Percentiles rank a stretch among this genome's conserved stretches.
These are phyloP conservation scores for Pycnonotus jocosus DNA, from an alignment of 2,113 vertebrate genomes.

Conservation along the genomic window DNA sequence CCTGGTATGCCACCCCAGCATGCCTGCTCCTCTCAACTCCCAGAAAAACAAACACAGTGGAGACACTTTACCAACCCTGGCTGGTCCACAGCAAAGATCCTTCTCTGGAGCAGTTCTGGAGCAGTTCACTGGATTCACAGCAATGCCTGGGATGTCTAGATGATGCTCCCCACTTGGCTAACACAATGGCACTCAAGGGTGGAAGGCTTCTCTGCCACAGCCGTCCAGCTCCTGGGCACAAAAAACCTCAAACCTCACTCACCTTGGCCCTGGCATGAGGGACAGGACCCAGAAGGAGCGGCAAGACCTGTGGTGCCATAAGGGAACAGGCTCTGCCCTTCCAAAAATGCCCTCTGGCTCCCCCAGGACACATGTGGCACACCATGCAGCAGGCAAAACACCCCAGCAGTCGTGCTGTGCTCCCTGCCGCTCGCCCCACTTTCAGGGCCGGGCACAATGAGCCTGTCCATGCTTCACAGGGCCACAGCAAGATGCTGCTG, in stretches of 20 bases:
- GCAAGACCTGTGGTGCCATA: neutral
- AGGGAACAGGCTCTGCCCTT: neutral
- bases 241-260: neutral
- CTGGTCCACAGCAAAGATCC: neutral
- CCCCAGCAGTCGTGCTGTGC: fast-evolving
- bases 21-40: neutral
- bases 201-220: neutral
- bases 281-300: neutral
- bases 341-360: neutral
- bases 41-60: neutral
- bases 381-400: neutral
- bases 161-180: fast-evolving
- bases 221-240: fast-evolving
- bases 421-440: fast-evolving
- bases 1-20: fast-evolving
- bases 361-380: fast-evolving
- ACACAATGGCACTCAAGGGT: fast-evolving
- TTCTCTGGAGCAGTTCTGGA: neutral
- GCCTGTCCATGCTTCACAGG: fast-evolving
- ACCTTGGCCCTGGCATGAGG: neutral
- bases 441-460: fast-evolving
- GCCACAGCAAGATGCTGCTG: neutral
- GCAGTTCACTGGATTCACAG: fast-evolving
- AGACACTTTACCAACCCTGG: neutral
- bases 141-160: neutral